Evolutionary conservation across 2,113 vertebrate genomes (phyloP).

Genomic region (Pantherophis guttatus): DNA sequence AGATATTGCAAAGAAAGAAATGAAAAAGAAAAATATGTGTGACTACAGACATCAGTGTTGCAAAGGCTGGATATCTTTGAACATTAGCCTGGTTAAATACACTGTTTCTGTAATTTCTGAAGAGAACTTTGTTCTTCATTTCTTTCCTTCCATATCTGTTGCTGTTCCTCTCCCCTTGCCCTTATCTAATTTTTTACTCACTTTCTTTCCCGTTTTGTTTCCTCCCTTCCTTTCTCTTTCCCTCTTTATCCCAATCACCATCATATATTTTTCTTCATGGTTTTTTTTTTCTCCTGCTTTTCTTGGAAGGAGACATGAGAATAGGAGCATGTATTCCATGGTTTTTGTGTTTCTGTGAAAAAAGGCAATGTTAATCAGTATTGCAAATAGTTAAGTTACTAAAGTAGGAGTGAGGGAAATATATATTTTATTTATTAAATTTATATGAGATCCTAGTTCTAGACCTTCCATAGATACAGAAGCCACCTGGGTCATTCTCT

Average conservation of each 20-base stretch:
- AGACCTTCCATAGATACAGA: not conserved
- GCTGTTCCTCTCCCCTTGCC: not conserved
- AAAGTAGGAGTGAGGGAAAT: not conserved
- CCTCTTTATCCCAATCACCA: not conserved
- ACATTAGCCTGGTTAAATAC: not conserved
- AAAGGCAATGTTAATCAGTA: not conserved
- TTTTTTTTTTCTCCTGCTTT: not conserved
- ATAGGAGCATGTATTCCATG: not conserved
- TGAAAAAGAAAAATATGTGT: not conserved
- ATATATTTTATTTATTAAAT: not conserved
- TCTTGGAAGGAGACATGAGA: not conserved
- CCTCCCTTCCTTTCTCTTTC: not conserved
- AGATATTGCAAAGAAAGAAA: not conserved
- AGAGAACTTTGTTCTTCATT: not conserved
- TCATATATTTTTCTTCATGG: not conserved
- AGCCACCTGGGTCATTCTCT: not conserved
- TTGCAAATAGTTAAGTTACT: not conserved
- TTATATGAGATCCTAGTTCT: not conserved
- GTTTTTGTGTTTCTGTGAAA: not conserved
- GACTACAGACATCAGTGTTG: not conserved
- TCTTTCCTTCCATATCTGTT: not conserved
- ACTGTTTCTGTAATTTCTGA: not conserved
- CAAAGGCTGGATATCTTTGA: not conserved
- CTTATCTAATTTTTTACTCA: not conserved
- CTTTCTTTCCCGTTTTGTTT: not conserved